A percentile compares a stretch with the other conserved stretches of the same genome.
phyloP scores from a whole-genome alignment of 2,888 invertebrate species.

The Nyleta sp. region DNA sequence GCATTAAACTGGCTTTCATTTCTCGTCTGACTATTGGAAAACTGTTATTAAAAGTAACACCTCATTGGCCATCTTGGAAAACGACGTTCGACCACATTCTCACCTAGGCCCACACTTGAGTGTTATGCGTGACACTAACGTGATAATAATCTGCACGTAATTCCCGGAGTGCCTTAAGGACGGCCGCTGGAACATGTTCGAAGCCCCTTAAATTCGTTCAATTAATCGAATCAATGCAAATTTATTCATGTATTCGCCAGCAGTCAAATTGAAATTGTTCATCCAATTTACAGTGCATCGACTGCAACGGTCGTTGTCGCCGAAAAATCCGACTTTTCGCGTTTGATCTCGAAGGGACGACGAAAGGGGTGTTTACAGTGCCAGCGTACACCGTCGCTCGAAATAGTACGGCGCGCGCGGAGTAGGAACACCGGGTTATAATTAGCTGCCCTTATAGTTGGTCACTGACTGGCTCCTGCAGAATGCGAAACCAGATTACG shows the following conservation, averaged over 20 bases:
- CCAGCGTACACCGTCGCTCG: slow-evolving; percentile 48
- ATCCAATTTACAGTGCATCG: slow-evolving; percentile 36
- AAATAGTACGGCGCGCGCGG: slow-evolving; percentile 55
- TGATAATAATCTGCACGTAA: slow-evolving; percentile 59
- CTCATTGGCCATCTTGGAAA: background rate
- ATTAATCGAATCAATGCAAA: slow-evolving; percentile 62
- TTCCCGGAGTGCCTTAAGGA: too few relatives aligned
- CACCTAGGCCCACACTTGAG: slow-evolving; percentile 28
- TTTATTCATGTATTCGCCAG: slow-evolving; percentile 51
- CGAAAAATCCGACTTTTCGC: slow-evolving; percentile 31
- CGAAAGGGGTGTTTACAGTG: slow-evolving; percentile 60
- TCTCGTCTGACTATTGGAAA: too few relatives aligned
- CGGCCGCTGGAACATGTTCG: slow-evolving; percentile 33
- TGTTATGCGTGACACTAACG: slow-evolving; percentile 54
- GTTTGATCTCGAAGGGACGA: slow-evolving; percentile 42
- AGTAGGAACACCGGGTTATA: slow-evolving; percentile 57
- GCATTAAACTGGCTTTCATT: too few relatives aligned
- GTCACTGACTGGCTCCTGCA: slow-evolving; percentile 77
- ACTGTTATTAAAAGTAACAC: too few relatives aligned
- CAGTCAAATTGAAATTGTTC: slow-evolving; percentile 49
- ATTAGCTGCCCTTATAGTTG: slow-evolving; percentile 75
- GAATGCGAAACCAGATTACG: slow-evolving; percentile 73
- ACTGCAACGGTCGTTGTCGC: slow-evolving; percentile 5
- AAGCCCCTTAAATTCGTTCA: slow-evolving; percentile 59
- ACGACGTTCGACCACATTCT: slow-evolving; percentile 9